These are phyloP conservation scores for Argynnis bischoffii DNA, from an alignment of 2,888 invertebrate genomes.

Conservation along the genomic window DNA sequence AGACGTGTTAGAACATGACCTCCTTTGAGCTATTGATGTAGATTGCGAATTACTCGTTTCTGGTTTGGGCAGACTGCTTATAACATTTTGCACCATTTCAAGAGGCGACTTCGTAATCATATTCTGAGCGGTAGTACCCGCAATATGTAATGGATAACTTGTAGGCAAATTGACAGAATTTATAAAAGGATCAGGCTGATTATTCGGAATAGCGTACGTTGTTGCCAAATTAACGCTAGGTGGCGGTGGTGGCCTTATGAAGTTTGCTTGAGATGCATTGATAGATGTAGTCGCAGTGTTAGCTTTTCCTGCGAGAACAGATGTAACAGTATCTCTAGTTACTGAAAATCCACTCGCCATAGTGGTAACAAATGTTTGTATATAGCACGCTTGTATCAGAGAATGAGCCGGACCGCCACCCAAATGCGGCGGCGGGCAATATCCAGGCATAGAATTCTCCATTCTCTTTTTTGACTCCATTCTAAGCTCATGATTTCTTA, in stretches of 20 bases:
- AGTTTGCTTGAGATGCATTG: slow-evolving; percentile 82
- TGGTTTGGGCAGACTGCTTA: slow-evolving; percentile 84
- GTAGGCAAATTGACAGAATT: slow-evolving; percentile 75
- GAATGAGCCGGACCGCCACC: slow-evolving; percentile 75
- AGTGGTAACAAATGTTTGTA: slow-evolving; percentile 73
- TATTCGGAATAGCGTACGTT: slow-evolving; percentile 73
- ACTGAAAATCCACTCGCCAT: slow-evolving; percentile 89
- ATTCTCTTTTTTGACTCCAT: slow-evolving; percentile 59
- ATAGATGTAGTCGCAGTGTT: slow-evolving; percentile 90
- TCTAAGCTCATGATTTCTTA: slow-evolving; percentile 57
- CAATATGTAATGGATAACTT: slow-evolving; percentile 72
- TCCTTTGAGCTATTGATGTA: slow-evolving; percentile 55
- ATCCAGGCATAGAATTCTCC: slow-evolving; percentile 73
- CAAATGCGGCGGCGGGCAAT: slow-evolving; percentile 75
- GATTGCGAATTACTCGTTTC: slow-evolving; percentile 72
- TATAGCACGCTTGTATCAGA: slow-evolving; percentile 69
- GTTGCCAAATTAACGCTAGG: slow-evolving; percentile 71
- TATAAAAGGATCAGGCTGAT: slow-evolving; percentile 74
- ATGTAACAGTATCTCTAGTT: slow-evolving; percentile 91
- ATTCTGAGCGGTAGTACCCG: slow-evolving; percentile 76
- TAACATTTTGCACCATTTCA: slow-evolving; percentile 90
- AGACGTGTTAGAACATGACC: slow-evolving; percentile 64
- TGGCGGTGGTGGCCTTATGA: slow-evolving; percentile 67
- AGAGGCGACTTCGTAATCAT: slow-evolving; percentile 84
- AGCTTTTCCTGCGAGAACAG: slow-evolving; percentile 88